Percentiles rank a stretch among this genome's conserved stretches.
Evolutionary conservation across 2,888 invertebrate species (phyloP).

Genomic region (Nomada ruficornis): DNA sequence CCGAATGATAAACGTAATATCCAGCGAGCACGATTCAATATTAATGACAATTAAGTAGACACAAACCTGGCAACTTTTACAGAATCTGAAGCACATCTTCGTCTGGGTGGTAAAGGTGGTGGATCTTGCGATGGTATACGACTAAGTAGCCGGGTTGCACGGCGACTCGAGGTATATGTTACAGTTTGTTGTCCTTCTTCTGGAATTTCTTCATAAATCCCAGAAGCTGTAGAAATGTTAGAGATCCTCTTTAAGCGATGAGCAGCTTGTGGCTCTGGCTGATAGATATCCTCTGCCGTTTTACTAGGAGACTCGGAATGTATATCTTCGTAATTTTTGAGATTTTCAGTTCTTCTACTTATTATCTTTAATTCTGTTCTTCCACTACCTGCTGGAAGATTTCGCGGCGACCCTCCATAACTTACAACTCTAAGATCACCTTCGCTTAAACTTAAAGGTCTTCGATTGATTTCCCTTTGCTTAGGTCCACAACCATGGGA

Average conservation of each 20-base stretch:
- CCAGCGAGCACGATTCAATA: not conserved
- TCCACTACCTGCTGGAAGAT: conserved; percentile 46
- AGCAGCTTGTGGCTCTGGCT: conserved; percentile 72
- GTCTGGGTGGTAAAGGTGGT: conserved; percentile 85
- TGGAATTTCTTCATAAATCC: conserved; percentile 89
- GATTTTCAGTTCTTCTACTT: conserved; percentile 55
- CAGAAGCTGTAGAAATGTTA: conserved; percentile 87
- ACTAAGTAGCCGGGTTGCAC: conserved; percentile 82
- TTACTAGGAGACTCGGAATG: conserved; percentile 49
- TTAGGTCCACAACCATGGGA: conserved; percentile 83
- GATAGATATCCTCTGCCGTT: conserved; percentile 79
- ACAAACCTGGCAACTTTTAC: conserved; percentile 73
- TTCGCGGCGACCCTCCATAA: conserved; percentile 56
- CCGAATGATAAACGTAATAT: not conserved
- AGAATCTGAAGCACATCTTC: conserved; percentile 75
- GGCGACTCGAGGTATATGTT: conserved; percentile 69
- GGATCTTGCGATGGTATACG: conserved; percentile 75
- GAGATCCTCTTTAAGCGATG: conserved; percentile 85
- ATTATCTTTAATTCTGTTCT: conserved; percentile 5
- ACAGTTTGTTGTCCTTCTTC: conserved; percentile 79
- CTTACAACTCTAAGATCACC: conserved; percentile 83
- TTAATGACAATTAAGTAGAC: not conserved
- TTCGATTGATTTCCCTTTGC: conserved; percentile 64
- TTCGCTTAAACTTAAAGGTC: conserved; percentile 85
- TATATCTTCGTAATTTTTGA: conserved; percentile 55